Conservation (phyloP, 1,140 invertebrate genomes). For the Mesaphorura yosii region DNA sequence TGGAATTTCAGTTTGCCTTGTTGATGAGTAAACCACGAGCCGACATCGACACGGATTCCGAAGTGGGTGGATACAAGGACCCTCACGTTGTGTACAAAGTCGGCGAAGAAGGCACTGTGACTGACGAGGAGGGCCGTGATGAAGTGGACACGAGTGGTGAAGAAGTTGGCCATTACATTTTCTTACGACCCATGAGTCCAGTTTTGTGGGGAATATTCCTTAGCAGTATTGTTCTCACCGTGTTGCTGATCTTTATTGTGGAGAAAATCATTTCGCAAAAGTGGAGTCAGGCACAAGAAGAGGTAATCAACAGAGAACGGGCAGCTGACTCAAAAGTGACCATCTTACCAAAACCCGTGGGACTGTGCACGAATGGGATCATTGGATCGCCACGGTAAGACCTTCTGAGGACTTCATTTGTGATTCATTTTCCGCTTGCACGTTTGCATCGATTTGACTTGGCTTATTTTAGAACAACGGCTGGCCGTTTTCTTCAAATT, state of each 20-base stretch:
- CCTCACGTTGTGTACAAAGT: too few species aligned
- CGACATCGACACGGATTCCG: constrained; percentile 3
- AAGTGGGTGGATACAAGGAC: too few species aligned
- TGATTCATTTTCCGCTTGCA: too few species aligned
- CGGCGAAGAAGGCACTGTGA: too few species aligned
- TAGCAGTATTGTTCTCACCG: background rate
- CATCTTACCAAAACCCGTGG: background rate
- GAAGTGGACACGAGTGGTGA: constrained; percentile 6
- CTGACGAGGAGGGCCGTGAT: constrained; percentile 37
- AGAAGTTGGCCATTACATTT: background rate
- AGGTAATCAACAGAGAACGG: too few species aligned
- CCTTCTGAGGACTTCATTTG: too few species aligned
- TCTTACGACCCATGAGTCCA: constrained; percentile 8
- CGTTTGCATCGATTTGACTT: too few species aligned
- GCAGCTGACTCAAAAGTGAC: background rate
- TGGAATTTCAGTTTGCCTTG: constrained; percentile 55
- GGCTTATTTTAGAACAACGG: background rate
- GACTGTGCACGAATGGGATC: constrained; percentile 8
- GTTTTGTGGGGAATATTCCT: background rate
- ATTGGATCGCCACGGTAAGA: constrained; percentile 6
- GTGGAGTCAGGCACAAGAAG: background rate
- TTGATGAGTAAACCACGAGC: constrained; percentile 54
- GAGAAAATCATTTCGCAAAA: constrained; percentile 1
- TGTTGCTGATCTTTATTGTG: constrained; percentile 6
- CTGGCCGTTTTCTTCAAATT: constrained; percentile 84